phyloP scores from a whole-genome alignment of 2,888 invertebrate species.

The Protonemura montana region DNA sequence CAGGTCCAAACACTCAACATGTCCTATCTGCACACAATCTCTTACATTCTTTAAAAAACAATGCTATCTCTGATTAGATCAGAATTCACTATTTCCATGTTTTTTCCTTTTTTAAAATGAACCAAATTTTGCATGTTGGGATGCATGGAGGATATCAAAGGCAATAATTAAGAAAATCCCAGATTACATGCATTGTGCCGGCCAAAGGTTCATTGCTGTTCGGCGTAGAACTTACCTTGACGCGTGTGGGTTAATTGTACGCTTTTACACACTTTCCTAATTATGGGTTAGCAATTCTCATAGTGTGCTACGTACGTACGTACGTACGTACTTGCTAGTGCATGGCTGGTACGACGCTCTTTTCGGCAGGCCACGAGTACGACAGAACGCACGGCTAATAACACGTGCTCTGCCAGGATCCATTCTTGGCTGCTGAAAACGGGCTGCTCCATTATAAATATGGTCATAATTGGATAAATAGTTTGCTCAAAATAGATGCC shows the following conservation, averaged over 20 bases:
- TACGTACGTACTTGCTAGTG: too few relatives aligned
- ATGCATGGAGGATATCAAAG: background rate
- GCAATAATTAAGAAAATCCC: background rate
- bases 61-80: background rate
- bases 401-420: too few relatives aligned
- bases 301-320: background rate
- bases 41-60: background rate
- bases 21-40: too few relatives aligned
- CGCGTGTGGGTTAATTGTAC: background rate
- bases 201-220: background rate
- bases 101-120: background rate
- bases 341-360: background rate
- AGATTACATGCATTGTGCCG: background rate
- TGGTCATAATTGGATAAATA: background rate
- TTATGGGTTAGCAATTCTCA: background rate
- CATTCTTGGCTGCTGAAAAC: too few relatives aligned
- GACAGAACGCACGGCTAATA: too few relatives aligned
- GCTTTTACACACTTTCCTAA: background rate
- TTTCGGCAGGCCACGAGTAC: background rate
- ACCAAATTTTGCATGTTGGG: background rate
- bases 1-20: too few relatives aligned
- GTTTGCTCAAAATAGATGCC: slow-evolving; percentile 4
- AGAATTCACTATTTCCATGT: background rate
- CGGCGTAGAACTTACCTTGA: background rate
- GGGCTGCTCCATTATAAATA: background rate